A percentile compares a stretch with the other conserved stretches of the same genome.
These are phyloP conservation scores for Lophochroa leadbeateri DNA, from an alignment of 2,113 vertebrate species.

Conservation along the genomic window DNA sequence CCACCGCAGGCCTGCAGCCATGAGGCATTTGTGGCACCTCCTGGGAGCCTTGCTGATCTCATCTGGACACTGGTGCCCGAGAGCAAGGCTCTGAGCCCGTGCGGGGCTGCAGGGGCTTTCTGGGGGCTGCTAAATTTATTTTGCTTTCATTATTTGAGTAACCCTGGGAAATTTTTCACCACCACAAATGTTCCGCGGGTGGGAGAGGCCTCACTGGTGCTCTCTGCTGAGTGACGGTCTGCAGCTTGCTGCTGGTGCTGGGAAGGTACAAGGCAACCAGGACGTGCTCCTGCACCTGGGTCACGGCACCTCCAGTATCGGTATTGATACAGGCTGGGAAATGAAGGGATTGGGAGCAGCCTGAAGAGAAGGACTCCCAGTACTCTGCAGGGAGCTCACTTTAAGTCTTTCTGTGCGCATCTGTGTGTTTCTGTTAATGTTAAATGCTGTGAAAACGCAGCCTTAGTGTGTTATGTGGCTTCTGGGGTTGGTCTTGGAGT, in stretches of 20 bases:
- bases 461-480: not conserved
- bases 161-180: constrained; percentile 69
- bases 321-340: not conserved
- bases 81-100: not conserved
- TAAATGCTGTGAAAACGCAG: not conserved
- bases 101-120: constrained; percentile 69
- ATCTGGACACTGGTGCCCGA: not conserved
- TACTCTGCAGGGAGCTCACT: not conserved
- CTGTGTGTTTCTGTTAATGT: not conserved
- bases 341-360: not conserved
- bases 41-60: not conserved
- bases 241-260: not conserved
- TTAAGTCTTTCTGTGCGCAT: not conserved
- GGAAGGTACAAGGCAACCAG: not conserved
- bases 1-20: not conserved
- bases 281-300: not conserved
- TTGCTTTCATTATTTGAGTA: constrained; percentile 70
- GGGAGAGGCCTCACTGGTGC: not conserved
- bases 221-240: not conserved
- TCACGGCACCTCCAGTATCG: accelerated
- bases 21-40: not conserved
- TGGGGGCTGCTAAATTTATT: constrained; percentile 59
- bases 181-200: constrained; percentile 36
- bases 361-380: not conserved
- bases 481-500: not conserved